Evolutionary conservation across 2,113 vertebrate species (phyloP), one percentile per base, ranked within the genome.

Genomic region (Nettapus auritus): DNA sequence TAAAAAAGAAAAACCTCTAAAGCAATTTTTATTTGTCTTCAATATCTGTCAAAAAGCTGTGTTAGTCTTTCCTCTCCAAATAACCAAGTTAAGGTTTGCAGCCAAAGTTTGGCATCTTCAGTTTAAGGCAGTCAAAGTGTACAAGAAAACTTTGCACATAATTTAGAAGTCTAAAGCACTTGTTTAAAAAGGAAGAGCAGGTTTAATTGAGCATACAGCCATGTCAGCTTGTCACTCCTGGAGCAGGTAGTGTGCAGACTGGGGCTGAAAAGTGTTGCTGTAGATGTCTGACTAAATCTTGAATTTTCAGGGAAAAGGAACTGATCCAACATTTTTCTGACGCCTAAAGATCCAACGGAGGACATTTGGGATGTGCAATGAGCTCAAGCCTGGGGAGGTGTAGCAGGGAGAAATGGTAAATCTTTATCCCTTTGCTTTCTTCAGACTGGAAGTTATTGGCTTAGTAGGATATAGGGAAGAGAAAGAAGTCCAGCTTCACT

Each of bases 151-250:
- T 70, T 70, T 97, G 96, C 64, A 88, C 91, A 34, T 93, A 91
- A 98, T 97, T 98, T 97, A 96, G 95, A 86, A 96, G 83, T 93
- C 86, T 97, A 93, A 97, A 92, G 96, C 94, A 94, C 93, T 97
- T 93, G 83, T 93, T 97, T 96, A 89, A 90, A 96, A 95, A 46
- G 87, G 96, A 96, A 92, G 88, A 97, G 69, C 93, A 71, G 89
- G 94, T 97, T 98, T 97, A 98, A 98, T 97, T 97, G 97, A 98
- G 97, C 98, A 94, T 98, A 93, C 68, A 95, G 59, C 63, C 82
- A 46, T 90, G 94, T 97, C 97, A 97, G 67, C 95, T 88, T 97
- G 96, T 98, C 98, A 97, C 59, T 95, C 77, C 23, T 38, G 81
- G 57, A 82, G 80, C 88, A 97, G 86, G 83, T 83, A 91, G 74